Conservation (phyloP, 2,113 vertebrate genomes). For the Cephalophus harveyi region DNA sequence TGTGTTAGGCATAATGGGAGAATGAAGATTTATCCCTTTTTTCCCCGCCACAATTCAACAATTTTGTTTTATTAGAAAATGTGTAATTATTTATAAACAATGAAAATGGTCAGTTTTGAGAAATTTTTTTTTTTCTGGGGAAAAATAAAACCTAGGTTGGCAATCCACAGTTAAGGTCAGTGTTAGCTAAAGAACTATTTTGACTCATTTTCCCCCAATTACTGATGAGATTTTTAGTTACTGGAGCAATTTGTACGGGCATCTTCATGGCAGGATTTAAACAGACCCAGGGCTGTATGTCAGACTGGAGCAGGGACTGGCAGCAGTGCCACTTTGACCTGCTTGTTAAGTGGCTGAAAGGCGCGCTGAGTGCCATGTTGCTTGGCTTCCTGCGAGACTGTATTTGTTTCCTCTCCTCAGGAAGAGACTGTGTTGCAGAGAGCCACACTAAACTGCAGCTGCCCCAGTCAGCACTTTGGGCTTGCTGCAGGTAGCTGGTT, state of each 20-base stretch:
- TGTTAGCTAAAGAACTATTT: neutral
- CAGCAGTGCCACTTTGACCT: neutral
- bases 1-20: neutral
- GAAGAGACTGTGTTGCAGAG: neutral
- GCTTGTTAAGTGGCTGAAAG: neutral
- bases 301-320: neutral
- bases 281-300: neutral
- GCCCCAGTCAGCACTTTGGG: too few species aligned
- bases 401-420: neutral
- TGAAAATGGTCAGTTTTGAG: neutral
- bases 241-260: neutral
- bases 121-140: neutral
- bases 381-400: neutral
- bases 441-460: neutral
- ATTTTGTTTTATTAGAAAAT: neutral
- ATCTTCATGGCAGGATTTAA: neutral
- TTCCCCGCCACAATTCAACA: neutral
- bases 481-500: neutral
- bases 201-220: neutral
- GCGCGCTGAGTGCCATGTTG: neutral
- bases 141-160: neutral
- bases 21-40: neutral
- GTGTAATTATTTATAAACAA: neutral
- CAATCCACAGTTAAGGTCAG: neutral
- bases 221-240: neutral